A percentile compares a stretch with the other conserved stretches of the same genome.
These are phyloP conservation scores for Triplophysa rosa DNA, from an alignment of 2,113 vertebrate species.

Conservation along the genomic window DNA sequence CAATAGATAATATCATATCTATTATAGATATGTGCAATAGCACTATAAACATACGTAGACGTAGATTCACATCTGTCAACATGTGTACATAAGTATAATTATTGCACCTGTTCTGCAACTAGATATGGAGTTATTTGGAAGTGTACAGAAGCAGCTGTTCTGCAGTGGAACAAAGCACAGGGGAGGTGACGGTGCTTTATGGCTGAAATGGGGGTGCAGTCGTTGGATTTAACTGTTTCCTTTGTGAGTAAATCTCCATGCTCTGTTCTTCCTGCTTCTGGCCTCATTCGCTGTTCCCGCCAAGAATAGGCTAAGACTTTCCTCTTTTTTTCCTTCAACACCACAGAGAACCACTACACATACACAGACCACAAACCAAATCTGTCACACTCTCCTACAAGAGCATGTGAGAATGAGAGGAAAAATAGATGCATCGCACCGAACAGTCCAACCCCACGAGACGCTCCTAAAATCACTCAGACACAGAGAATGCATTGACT, in stretches of 20 bases:
- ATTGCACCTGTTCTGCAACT: not conserved
- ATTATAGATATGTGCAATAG: too few relatives aligned
- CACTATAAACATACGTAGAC: too few relatives aligned
- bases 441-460: not conserved
- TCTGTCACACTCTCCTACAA: not conserved
- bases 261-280: constrained; percentile 45
- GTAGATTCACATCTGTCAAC: too few relatives aligned
- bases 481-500: too few relatives aligned
- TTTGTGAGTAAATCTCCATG: constrained; percentile 45
- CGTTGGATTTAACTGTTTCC: constrained; percentile 51
- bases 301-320: constrained; percentile 50
- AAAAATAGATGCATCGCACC: not conserved
- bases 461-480: too few relatives aligned
- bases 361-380: constrained; percentile 17
- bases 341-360: constrained; percentile 38
- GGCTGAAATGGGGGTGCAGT: constrained; percentile 22
- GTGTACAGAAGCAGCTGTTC: constrained; percentile 12
- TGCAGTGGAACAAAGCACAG: not conserved
- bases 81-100: not conserved
- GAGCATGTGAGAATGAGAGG: not conserved
- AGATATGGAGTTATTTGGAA: not conserved
- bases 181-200: not conserved
- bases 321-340: constrained; percentile 15
- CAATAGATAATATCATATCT: too few relatives aligned
- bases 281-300: constrained; percentile 37